phyloP scores from a whole-genome alignment of 1,140 invertebrate genomes.

The Caerostris darwini region DNA sequence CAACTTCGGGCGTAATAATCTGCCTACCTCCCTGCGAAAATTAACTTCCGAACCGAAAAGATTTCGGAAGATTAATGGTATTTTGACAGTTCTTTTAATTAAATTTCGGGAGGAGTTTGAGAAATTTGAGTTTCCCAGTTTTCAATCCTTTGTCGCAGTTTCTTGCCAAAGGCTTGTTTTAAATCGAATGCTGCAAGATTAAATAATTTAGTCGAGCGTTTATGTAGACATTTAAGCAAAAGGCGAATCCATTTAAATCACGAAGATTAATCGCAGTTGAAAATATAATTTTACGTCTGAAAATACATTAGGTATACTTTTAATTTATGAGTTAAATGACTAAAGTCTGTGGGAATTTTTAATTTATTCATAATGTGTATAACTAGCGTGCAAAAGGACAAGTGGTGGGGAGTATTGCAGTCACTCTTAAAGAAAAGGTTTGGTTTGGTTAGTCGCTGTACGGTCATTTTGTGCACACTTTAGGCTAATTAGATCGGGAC shows the following conservation, averaged over 20 bases:
- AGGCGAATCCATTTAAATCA: no score
- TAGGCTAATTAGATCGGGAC: no score
- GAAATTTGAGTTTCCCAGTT: not conserved
- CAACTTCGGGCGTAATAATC: not conserved
- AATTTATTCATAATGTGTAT: no score
- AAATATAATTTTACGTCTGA: no score
- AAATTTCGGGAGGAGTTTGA: not conserved
- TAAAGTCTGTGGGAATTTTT: no score
- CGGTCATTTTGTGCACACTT: no score
- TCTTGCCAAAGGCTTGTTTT: not conserved
- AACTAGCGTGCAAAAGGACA: no score
- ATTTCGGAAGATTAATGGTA: constrained; percentile 25
- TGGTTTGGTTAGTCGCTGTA: no score
- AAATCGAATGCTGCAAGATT: not conserved
- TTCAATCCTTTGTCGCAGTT: not conserved
- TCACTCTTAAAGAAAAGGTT: no score
- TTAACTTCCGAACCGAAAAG: constrained; percentile 23
- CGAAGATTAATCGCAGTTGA: not conserved
- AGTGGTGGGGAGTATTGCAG: no score
- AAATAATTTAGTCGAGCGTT: not conserved
- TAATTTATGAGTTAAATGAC: no score
- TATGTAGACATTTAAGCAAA: not conserved
- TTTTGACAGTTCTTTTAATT: constrained; percentile 12
- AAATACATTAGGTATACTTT: no score
- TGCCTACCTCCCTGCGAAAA: not conserved